These are phyloP conservation scores for Pachyrhynchus sulphureomaculatus DNA, from an alignment of 1,140 invertebrate species.

Conservation along the genomic window DNA sequence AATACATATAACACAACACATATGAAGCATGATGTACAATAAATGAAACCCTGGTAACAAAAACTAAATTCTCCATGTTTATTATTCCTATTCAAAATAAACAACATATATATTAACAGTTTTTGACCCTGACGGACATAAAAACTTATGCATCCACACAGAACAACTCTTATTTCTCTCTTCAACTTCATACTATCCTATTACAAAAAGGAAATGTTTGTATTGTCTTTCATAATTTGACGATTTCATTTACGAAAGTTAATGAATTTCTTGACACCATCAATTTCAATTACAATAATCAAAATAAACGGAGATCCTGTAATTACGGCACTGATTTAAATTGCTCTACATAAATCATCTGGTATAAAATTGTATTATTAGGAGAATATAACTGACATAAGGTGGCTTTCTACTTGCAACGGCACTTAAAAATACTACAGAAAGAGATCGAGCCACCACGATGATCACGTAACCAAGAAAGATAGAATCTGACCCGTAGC, in stretches of 20 bases:
- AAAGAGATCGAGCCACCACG: no score
- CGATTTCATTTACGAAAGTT: not conserved
- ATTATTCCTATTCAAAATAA: no score
- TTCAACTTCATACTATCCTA: constrained; percentile 17
- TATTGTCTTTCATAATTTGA: constrained; percentile 33
- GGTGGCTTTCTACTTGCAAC: not conserved
- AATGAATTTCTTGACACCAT: not conserved
- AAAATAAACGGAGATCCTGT: not conserved
- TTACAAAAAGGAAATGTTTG: constrained; percentile 32
- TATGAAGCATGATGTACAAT: no score
- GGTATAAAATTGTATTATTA: constrained; percentile 36
- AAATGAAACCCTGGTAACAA: no score
- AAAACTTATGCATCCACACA: not conserved
- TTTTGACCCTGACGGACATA: no score
- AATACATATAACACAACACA: no score
- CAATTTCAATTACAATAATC: not conserved
- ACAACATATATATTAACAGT: no score
- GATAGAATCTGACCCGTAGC: no score
- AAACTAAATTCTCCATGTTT: no score
- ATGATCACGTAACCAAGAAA: no score
- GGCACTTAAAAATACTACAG: no score
- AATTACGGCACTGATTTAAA: constrained; percentile 7
- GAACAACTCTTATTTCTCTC: not conserved
- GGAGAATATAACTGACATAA: constrained; percentile 29
- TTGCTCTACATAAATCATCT: constrained; percentile 47